Evolutionary conservation across 1,140 invertebrate species (phyloP).

Genomic region (Solenopsis invicta): DNA sequence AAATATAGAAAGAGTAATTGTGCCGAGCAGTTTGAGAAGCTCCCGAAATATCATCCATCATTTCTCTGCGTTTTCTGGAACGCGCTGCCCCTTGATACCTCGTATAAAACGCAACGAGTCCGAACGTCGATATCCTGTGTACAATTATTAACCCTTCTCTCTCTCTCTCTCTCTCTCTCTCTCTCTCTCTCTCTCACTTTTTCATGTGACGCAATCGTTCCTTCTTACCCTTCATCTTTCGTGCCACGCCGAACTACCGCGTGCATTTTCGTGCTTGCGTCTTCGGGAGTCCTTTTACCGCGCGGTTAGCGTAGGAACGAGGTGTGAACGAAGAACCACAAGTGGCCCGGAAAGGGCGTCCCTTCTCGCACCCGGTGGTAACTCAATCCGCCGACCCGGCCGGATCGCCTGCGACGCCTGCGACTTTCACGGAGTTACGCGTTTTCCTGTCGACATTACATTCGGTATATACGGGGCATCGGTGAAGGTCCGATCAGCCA

Average conservation of each 20-base stretch:
- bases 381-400: conserved; percentile 61
- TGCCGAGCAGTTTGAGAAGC: neutral
- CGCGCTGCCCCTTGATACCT: neutral
- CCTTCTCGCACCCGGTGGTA: conserved; percentile 68
- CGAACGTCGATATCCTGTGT: neutral
- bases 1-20: neutral
- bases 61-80: neutral
- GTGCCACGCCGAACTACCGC: neutral
- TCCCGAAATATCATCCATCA: neutral
- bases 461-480: conserved; percentile 53
- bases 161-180: neutral
- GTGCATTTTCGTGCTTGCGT: conserved; percentile 35
- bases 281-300: conserved; percentile 72
- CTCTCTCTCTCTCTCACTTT: neutral
- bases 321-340: conserved; percentile 85
- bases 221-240: conserved; percentile 4
- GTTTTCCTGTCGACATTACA: conserved; percentile 76
- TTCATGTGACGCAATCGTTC: neutral
- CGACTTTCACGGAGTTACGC: conserved; percentile 83
- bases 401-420: conserved; percentile 38
- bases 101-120: neutral
- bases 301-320: conserved; percentile 74
- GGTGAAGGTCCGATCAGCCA: conserved; percentile 75
- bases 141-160: conserved; percentile 20
- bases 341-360: conserved; percentile 79